Evolutionary conservation across 2,113 vertebrate genomes (phyloP).

Genomic region (Lota lota): DNA sequence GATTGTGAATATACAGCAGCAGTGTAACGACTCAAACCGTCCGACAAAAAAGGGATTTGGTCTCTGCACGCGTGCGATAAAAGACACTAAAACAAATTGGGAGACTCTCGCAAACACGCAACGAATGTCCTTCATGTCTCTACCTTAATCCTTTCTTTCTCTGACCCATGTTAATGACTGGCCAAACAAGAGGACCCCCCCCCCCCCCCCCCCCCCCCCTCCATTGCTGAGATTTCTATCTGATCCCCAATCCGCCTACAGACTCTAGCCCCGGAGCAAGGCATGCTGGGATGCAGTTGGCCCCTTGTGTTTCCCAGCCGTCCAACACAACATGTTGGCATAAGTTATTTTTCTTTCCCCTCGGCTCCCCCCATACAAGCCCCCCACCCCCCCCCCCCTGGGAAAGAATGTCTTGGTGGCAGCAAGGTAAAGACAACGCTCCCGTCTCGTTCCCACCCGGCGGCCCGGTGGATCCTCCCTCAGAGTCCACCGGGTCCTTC

Average conservation of each 20-base stretch:
- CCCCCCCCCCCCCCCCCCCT: slow-evolving; percentile 1
- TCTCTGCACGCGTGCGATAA: slow-evolving; percentile 39
- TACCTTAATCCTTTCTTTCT: slow-evolving; percentile 33
- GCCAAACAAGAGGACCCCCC: slow-evolving; percentile 6
- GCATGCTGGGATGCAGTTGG: slow-evolving; percentile 42
- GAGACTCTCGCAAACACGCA: slow-evolving; percentile 40
- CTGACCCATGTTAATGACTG: no score
- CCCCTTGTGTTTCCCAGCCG: slow-evolving; percentile 58
- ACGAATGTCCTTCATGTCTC: slow-evolving; percentile 40
- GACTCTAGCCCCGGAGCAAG: slow-evolving; percentile 21
- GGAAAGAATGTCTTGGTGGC: slow-evolving; percentile 83
- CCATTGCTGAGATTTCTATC: slow-evolving; percentile 16
- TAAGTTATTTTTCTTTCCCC: slow-evolving; percentile 73
- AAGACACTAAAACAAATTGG: no score
- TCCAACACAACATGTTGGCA: slow-evolving; percentile 65
- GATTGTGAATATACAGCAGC: no score
- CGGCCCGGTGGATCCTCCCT: slow-evolving; percentile 63
- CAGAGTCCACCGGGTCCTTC: slow-evolving; percentile 76
- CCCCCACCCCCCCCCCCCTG: no score
- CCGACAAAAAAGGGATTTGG: slow-evolving; percentile 46
- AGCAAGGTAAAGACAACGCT: slow-evolving; percentile 81
- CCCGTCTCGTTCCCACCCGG: slow-evolving; percentile 73
- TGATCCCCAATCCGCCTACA: slow-evolving; percentile 16
- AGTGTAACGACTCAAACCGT: no score
- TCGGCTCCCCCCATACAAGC: slow-evolving; percentile 73